Conservation (phyloP, 2,797 vertebrate species). For the Anguilla anguilla region DNA sequence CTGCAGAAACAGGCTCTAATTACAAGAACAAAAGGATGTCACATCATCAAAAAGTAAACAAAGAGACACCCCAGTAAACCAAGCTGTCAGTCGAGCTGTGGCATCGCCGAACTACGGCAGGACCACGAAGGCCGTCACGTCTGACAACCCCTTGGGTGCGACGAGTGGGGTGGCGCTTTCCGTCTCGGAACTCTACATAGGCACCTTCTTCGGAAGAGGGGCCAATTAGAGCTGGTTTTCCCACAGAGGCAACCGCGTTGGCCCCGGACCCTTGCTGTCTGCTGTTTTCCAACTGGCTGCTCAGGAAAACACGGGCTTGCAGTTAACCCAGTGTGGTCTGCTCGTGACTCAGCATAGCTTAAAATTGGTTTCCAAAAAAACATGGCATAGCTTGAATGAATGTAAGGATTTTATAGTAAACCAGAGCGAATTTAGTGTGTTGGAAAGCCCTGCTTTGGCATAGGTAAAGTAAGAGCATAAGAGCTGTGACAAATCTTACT, state of each 20-base stretch:
- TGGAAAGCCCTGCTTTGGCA: too few relatives aligned
- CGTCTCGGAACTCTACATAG: constrained; percentile 79
- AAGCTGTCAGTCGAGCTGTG: constrained; percentile 31
- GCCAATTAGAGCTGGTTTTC: constrained; percentile 76
- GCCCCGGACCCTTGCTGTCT: constrained; percentile 1
- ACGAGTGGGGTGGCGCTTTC: constrained; percentile 78
- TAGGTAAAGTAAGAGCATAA: too few relatives aligned
- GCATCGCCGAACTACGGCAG: constrained; percentile 45
- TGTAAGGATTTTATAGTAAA: neutral
- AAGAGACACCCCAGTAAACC: neutral
- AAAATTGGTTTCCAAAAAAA: neutral
- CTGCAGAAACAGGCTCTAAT: neutral
- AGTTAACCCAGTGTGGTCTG: neutral
- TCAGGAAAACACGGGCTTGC: neutral
- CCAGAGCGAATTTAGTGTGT: too few relatives aligned
- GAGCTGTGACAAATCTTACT: too few relatives aligned
- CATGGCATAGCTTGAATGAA: neutral
- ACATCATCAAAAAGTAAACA: neutral
- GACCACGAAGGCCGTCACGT: constrained; percentile 68
- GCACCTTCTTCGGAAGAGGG: constrained; percentile 75
- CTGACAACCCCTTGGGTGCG: constrained; percentile 79
- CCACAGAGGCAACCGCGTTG: constrained; percentile 70
- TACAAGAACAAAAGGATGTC: neutral
- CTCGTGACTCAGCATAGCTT: neutral
- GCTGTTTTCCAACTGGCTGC: neutral